phyloP scores from a whole-genome alignment of 2,113 vertebrate species.

The Cephalopholis sonnerati region DNA sequence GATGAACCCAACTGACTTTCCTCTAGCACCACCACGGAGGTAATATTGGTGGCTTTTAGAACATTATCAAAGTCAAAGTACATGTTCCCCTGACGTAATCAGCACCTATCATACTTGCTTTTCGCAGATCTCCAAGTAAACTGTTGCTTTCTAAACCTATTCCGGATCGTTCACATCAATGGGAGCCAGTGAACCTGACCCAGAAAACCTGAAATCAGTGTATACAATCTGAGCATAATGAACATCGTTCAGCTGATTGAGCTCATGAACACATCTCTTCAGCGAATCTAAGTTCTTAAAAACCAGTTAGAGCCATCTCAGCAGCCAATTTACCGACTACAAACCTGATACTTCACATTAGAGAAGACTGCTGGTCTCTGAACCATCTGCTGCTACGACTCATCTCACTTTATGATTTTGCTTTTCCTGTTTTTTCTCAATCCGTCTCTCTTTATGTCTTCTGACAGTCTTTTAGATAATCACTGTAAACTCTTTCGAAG shows the following conservation, averaged over 20 bases:
- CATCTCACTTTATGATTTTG: background rate
- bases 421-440: background rate
- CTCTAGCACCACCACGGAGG: too few relatives aligned
- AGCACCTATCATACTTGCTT: too few relatives aligned
- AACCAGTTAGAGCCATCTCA: background rate
- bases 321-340: background rate
- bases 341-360: background rate
- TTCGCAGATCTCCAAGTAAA: background rate
- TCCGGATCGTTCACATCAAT: background rate
- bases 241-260: background rate
- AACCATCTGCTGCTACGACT: background rate
- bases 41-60: too few relatives aligned
- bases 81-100: too few relatives aligned
- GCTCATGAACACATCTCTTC: background rate
- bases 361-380: background rate
- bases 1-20: too few relatives aligned
- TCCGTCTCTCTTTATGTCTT: background rate
- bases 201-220: background rate
- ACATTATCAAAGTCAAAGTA: too few relatives aligned
- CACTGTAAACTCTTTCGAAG: background rate
- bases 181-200: background rate
- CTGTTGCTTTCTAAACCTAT: background rate
- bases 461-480: background rate
- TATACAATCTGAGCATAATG: background rate
- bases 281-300: background rate